These are phyloP conservation scores for Chloroceryle amazona DNA, from an alignment of 2,797 vertebrate genomes.

Conservation along the genomic window DNA sequence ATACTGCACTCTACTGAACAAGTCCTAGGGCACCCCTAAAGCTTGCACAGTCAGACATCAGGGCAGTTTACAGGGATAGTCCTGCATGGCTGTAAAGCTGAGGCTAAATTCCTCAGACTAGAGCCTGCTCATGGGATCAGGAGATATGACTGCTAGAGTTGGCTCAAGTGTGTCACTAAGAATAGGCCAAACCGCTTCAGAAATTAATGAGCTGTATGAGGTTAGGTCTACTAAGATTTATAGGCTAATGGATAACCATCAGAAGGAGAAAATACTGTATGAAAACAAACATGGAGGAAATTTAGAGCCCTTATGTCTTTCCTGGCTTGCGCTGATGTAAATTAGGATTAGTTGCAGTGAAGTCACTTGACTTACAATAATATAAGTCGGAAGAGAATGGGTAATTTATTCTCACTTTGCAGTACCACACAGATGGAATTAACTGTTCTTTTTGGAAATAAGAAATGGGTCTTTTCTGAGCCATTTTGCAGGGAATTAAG, in stretches of 20 bases:
- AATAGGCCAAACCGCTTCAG: conserved; percentile 74
- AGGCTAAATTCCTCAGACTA: background rate
- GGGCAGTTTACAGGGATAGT: background rate
- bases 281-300: conserved; percentile 32
- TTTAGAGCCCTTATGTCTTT: conserved; percentile 48
- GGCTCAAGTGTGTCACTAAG: conserved; percentile 28
- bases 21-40: background rate
- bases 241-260: conserved; percentile 69
- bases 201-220: conserved; percentile 73
- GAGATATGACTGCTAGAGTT: conserved; percentile 36
- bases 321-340: conserved; percentile 37
- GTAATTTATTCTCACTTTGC: conserved; percentile 52
- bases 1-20: background rate
- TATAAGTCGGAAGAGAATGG: conserved; percentile 29
- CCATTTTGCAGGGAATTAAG: conserved; percentile 23
- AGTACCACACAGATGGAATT: conserved; percentile 46
- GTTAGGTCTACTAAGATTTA: conserved; percentile 68
- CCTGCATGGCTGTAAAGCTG: background rate
- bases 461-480: conserved; percentile 33
- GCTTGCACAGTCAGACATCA: background rate
- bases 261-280: conserved; percentile 46
- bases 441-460: conserved; percentile 56
- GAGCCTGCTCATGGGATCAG: background rate
- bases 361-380: conserved; percentile 46
- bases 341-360: conserved; percentile 60